These are phyloP conservation scores for Gymnocephalus cernua DNA, from an alignment of 2,113 vertebrate species.

Conservation along the genomic window DNA sequence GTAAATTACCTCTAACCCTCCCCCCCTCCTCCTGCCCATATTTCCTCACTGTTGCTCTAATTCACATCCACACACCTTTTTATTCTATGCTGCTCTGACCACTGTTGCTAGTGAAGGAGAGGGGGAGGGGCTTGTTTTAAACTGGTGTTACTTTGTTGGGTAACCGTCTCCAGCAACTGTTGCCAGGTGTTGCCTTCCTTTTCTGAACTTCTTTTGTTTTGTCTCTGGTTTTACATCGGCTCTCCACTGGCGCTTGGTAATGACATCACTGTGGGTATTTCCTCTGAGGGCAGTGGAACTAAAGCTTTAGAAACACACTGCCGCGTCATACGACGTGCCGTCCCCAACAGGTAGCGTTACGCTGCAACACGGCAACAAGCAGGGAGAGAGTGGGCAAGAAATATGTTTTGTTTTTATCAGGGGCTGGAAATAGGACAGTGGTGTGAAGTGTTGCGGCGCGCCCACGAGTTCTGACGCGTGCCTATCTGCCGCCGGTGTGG, in stretches of 20 bases:
- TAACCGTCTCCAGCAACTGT: neutral
- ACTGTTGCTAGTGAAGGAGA: slow-evolving; percentile 2
- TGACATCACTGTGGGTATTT: slow-evolving; percentile 40
- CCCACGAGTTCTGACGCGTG: no score
- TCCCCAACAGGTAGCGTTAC: no score
- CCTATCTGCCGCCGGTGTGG: no score
- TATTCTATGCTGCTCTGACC: slow-evolving; percentile 34
- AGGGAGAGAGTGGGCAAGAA: no score
- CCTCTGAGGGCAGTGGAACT: slow-evolving; percentile 11
- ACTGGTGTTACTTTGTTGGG: neutral
- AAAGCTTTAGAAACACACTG: no score
- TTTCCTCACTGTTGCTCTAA: neutral
- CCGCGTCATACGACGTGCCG: no score
- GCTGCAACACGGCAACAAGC: no score
- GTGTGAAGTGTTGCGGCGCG: no score
- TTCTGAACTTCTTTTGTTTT: neutral
- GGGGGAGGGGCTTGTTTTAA: neutral
- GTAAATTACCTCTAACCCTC: slow-evolving; percentile 45
- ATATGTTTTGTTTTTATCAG: no score
- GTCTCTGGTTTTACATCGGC: slow-evolving; percentile 2
- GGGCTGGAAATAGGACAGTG: no score
- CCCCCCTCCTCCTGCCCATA: neutral
- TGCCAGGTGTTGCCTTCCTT: slow-evolving; percentile 21
- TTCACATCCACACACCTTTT: neutral
- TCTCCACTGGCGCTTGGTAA: slow-evolving; percentile 18